Conservation (phyloP, 2,113 vertebrate genomes). For the Clarias macrocephalus region DNA sequence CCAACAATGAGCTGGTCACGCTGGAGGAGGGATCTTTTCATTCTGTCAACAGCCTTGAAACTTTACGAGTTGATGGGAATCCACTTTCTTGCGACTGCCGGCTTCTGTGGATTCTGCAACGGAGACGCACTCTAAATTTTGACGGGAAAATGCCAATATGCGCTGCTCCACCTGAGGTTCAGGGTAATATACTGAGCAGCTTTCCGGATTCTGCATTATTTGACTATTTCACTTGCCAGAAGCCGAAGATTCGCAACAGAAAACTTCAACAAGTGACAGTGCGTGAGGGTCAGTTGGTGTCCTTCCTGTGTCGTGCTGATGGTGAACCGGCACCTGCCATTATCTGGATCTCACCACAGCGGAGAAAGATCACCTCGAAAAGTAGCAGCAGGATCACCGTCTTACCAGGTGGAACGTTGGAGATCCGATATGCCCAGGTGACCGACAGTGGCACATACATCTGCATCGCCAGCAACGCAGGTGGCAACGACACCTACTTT, state of each 20-base stretch:
- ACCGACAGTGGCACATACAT: constrained; percentile 97
- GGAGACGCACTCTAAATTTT: constrained; percentile 92
- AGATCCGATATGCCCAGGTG: constrained; percentile 85
- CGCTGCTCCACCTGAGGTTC: constrained; percentile 84
- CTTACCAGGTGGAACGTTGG: constrained; percentile 85
- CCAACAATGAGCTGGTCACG: constrained; percentile 87
- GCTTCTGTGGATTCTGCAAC: constrained; percentile 95
- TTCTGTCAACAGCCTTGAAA: constrained; percentile 94
- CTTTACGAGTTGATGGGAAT: constrained; percentile 90
- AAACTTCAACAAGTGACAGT: constrained; percentile 85
- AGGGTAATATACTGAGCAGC: constrained; percentile 82
- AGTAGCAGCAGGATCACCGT: constrained; percentile 79
- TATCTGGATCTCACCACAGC: constrained; percentile 92
- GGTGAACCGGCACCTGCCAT: constrained; percentile 89
- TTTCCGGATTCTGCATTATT: constrained; percentile 92
- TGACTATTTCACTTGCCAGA: constrained; percentile 95
- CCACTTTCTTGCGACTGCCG: constrained; percentile 96
- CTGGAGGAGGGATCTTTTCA: constrained; percentile 93
- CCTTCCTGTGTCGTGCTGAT: constrained; percentile 88
- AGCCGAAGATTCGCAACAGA: constrained; percentile 90
- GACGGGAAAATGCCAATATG: constrained; percentile 90
- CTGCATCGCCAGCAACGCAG: constrained; percentile 95
- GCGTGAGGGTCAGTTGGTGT: constrained; percentile 83
- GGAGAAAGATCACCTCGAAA: constrained; percentile 80
- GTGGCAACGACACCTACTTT: constrained; percentile 96